Evolutionary conservation across 2,888 invertebrate species (phyloP).

Genomic region (Himalopsyche tibetana): DNA sequence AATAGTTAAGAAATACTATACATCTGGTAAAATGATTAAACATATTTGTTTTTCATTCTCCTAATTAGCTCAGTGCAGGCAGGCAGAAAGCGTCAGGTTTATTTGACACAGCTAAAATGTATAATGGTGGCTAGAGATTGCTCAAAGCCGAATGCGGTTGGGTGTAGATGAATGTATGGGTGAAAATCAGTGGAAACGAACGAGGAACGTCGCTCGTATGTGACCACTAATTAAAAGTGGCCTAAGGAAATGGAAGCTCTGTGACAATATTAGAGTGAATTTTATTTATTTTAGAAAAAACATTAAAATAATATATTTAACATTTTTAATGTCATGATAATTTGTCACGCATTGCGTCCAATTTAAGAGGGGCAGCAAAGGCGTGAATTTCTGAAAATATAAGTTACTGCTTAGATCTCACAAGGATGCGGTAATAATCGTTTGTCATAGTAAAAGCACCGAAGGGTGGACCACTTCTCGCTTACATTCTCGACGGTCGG

Average conservation of each 20-base stretch:
- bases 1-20: no score
- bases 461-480: background rate
- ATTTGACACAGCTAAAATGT: constrained; percentile 13
- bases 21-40: no score
- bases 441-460: constrained; percentile 53
- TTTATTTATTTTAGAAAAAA: no score
- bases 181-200: background rate
- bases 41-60: background rate
- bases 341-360: no score
- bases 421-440: constrained; percentile 56
- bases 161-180: background rate
- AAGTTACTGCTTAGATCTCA: constrained; percentile 38
- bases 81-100: background rate
- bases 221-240: constrained; percentile 3
- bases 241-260: background rate
- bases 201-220: background rate
- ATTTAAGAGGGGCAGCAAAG: no score
- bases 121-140: constrained; percentile 9
- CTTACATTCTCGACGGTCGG: background rate
- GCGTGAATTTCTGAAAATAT: constrained; percentile 48
- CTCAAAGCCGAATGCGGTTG: constrained; percentile 20
- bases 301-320: no score
- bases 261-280: background rate
- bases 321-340: no score
- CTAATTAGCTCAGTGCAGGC: background rate